Base-by-base conservation (phyloP, 2,888 invertebrate genomes). In the Stegophylla sp. region DNA sequence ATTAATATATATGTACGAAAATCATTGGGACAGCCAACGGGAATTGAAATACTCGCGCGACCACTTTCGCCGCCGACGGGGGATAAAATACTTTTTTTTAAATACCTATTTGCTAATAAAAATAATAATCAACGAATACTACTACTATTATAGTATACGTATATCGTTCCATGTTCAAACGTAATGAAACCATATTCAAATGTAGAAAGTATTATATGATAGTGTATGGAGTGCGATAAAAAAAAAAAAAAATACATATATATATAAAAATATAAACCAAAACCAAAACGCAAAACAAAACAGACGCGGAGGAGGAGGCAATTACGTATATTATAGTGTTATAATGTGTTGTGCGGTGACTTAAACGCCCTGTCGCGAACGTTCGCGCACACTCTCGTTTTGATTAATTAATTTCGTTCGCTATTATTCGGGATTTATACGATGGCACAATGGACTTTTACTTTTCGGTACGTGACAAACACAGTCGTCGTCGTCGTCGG, bases 21-120 rank as follows among this genome's bases (percentile, higher is more conserved):
- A 45, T 43, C 48, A 26, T 61, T 17, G 56, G 23, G 10, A 56
- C 26, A 41, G 75, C 64, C 64, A 7, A 1, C 23, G 64, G 64
- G 26, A 41, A 34, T n/a, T 17, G 17, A 7, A 15, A 41, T 15
- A n/a, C 0, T 1, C 5, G 79, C 59, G 26, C 69, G 23, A 79
- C 48, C 59, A 69, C 79, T 79, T 79, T 79, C 79, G 67, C 79
- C 61, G 79, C 79, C 79, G 23, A 67, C 76, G 76, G 67, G 75
- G 34, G 3, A 69, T 1, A 51, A 20, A n/a, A 51, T 1, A 10
- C 3, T 59, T 59, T 61, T 63, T 20, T 48, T 63, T 43, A 73
- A 73, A 73, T 45, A 45, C 43, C 43, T 43, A 72, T 72, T 5
- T 7, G 20, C 10, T 17, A 63, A 34, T 61, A 5, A 1, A 34